Evolutionary conservation across 1,140 invertebrate genomes (phyloP), one percentile per base, ranked within the genome.

Genomic region (Himalopsyche phryganea): DNA sequence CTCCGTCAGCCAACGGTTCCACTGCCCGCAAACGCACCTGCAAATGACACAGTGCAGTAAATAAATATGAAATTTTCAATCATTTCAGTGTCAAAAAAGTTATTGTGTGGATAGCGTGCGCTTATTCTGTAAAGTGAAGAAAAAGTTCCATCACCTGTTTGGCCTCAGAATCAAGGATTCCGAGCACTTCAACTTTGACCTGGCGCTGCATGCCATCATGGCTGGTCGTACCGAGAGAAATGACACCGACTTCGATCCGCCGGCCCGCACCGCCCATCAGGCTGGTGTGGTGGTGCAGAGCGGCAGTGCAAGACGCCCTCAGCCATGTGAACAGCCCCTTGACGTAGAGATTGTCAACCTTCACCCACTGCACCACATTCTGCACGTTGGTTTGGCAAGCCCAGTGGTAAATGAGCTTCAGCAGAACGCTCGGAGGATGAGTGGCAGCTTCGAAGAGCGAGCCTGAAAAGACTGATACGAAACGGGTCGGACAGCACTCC

Each of bases 321-420:
- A 93, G 70, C 80, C 87, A 86, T 0, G 88, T 89, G 60, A 88
- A 91, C 58, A 92, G 83, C 10, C 85, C 85, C 69, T 89, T 89
- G 0, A 90, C 80, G 66, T 88, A 89, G 6, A 86, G 69, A 65
- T 87, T 88, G 44, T 88, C 83, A 0, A 88, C 89, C 77, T 93
- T 93, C 0, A 93, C 84, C 92, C 91, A 94, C 41, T 90, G 88
- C 0, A 90, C 81, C 9, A 94, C 89, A 68, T 93, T 94, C 65
- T 88, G 85, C 9, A 92, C 86, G 52, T 88, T 89, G 0, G 91
- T 94, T 66, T 94, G 91, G 68, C 90, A 93, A 0, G 88, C 81
- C 91, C 91, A 94, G 69, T 94, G 91, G 70, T 94, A 94, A 19
- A 94, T 86, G 0, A 94, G 74, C 68, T 94, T 94, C 0, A 93